A percentile compares a stretch with the other conserved stretches of the same genome.
Evolutionary conservation across 2,888 invertebrate species (phyloP).

Genomic region (Copidosoma aretas): DNA sequence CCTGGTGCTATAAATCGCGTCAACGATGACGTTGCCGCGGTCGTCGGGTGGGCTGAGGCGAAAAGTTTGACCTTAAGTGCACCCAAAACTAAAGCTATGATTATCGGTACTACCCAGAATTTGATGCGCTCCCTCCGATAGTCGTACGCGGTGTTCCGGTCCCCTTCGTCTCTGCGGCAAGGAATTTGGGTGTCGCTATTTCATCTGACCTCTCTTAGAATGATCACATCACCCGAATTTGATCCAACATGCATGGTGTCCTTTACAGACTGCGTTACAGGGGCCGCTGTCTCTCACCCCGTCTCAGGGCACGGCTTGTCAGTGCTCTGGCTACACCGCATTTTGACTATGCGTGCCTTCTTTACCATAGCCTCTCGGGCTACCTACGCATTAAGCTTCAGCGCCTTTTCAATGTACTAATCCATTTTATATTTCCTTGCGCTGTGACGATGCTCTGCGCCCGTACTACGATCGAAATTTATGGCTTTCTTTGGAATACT

Average conservation of each 20-base stretch:
- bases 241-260: not conserved
- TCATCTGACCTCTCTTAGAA: not conserved
- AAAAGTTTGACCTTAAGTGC: not conserved
- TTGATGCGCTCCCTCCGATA: too few species aligned
- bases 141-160: not conserved
- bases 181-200: not conserved
- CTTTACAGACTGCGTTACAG: not conserved
- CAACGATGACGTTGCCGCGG: not conserved
- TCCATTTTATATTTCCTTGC: not conserved
- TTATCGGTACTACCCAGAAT: not conserved
- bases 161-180: not conserved
- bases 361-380: not conserved
- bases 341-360: conserved; percentile 12
- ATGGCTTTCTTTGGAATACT: not conserved
- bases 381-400: not conserved
- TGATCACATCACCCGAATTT: not conserved
- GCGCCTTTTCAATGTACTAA: not conserved
- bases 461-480: not conserved
- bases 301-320: not conserved
- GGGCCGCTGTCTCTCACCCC: not conserved
- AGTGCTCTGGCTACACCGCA: conserved; percentile 2
- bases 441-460: not conserved
- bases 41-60: not conserved
- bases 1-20: not conserved
- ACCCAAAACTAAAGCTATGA: not conserved